Evolutionary conservation across 2,797 vertebrate species (phyloP).

Genomic region (Remorina albescens): DNA sequence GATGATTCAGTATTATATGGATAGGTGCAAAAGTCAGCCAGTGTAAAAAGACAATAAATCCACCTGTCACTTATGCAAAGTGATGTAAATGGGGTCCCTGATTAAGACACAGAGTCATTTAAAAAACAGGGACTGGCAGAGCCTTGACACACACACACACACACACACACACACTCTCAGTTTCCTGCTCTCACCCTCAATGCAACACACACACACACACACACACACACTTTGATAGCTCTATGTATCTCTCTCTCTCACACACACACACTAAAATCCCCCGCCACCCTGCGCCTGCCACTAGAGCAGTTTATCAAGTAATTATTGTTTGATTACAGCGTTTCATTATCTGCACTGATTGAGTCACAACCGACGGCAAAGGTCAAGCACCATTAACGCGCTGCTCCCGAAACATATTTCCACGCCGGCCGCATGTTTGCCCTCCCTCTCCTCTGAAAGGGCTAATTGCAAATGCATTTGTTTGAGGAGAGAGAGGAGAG

Average conservation of each 20-base stretch:
- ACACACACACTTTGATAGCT: conserved; percentile 42
- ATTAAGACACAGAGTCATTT: conserved; percentile 86
- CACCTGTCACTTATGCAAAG: conserved; percentile 87
- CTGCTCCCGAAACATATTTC: conserved; percentile 83
- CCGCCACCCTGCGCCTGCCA: conserved; percentile 71
- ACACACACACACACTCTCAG: conserved; percentile 42
- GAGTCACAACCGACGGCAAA: conserved; percentile 87
- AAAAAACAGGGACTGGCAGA: conserved; percentile 81
- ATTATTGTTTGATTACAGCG: conserved; percentile 91
- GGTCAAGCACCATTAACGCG: conserved; percentile 86
- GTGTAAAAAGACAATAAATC: conserved; percentile 86
- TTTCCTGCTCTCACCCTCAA: conserved; percentile 15
- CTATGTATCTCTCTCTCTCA: conserved; percentile 46
- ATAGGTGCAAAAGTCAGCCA: conserved; percentile 81
- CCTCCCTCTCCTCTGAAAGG: conserved; percentile 84
- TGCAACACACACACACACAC: too few species aligned
- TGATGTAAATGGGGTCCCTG: conserved; percentile 85
- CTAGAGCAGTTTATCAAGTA: conserved; percentile 88
- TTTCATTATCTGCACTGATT: conserved; percentile 90
- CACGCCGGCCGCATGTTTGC: conserved; percentile 78
- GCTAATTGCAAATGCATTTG: conserved; percentile 89
- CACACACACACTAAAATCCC: conserved; percentile 67
- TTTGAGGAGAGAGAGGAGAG: conserved; percentile 85
- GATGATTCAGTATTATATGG: conserved; percentile 84
- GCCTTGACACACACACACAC: conserved; percentile 75